Evolutionary conservation across 2,888 invertebrate genomes (phyloP), one percentile per base, ranked within the genome.

Genomic region (Abrostola triplasia): DNA sequence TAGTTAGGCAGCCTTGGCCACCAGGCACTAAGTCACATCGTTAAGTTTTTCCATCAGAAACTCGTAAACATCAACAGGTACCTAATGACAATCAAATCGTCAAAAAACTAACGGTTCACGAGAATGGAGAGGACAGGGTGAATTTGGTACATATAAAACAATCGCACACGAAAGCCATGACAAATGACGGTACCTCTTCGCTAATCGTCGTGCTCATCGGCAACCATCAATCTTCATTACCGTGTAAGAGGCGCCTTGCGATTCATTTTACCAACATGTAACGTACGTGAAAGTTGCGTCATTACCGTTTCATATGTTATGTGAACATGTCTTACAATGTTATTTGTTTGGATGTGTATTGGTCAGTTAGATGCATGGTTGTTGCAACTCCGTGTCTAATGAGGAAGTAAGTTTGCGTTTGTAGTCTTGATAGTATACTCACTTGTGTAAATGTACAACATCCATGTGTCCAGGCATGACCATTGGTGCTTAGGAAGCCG

Each of bases 221-320:
- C 76, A 79, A 68, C 84, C 88, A 94, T 94, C 90, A 92, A 93
- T 94, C 94, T 92, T 92, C 93, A 93, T 93, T 93, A 92, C 85
- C 82, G 80, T 85, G 85, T 90, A 90, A 89, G 85, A 84, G 88
- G 85, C 86, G 89, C 86, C 86, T 87, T 82, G 88, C 88, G 86
- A 91, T 90, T 90, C 87, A 90, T 90, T 92, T 89, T 86, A 88
- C 88, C 84, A 88, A 84, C 79, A 79, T 83, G 79, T 81, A 82
- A 83, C 80, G 80, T 84, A 86, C 89, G 92, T 88, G 94, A 94
- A 94, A 94, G 93, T 92, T 87, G 85, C 87, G 79, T 89, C 89
- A 90, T 91, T 91, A 90, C 86, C 81, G 77, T 83, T 85, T 82
- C 80, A 82, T 79, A 77, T 77, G 77, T 82, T 75, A 70, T 76